A percentile compares a stretch with the other conserved stretches of the same genome.
Evolutionary conservation across 2,797 vertebrate genomes (phyloP).

Genomic region (Anabas testudineus): DNA sequence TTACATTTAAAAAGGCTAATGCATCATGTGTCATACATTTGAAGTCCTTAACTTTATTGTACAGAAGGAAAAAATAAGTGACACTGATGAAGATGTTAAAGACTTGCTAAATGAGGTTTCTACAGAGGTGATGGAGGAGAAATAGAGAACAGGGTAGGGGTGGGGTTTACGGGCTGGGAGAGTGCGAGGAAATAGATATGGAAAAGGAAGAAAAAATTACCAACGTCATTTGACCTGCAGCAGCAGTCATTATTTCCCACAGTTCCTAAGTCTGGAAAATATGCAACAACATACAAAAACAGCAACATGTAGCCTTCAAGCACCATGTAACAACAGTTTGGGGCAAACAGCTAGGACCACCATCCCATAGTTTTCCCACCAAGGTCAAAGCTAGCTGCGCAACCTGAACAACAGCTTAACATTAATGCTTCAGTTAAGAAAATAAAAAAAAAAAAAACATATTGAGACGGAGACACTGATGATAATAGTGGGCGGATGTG

Average conservation of each 20-base stretch:
- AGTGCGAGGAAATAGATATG: conserved; percentile 92
- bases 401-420: conserved; percentile 43
- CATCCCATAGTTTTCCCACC: conserved; percentile 54
- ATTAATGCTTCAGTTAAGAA: conserved; percentile 39
- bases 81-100: conserved; percentile 86
- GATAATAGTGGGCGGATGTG: conserved; percentile 33
- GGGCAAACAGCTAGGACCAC: conserved; percentile 55
- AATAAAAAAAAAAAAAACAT: conserved; percentile 44
- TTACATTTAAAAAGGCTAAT: conserved; percentile 25
- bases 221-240: conserved; percentile 99
- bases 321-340: conserved; percentile 81
- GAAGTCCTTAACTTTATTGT: conserved; percentile 43
- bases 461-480: conserved; percentile 51
- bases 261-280: conserved; percentile 99
- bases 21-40: conserved; percentile 44
- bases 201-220: conserved; percentile 97
- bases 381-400: conserved; percentile 43
- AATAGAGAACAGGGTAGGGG: conserved; percentile 61
- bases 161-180: conserved; percentile 65
- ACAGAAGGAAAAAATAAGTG: conserved; percentile 43
- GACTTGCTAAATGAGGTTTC: conserved; percentile 70
- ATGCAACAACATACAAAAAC: conserved; percentile 95
- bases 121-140: conserved; percentile 74
- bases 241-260: conserved; percentile 99
- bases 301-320: conserved; percentile 84